Percentiles rank a stretch among this genome's conserved stretches.
Conservation (phyloP, 2,888 invertebrate species). For the Agapostemon virescens region DNA sequence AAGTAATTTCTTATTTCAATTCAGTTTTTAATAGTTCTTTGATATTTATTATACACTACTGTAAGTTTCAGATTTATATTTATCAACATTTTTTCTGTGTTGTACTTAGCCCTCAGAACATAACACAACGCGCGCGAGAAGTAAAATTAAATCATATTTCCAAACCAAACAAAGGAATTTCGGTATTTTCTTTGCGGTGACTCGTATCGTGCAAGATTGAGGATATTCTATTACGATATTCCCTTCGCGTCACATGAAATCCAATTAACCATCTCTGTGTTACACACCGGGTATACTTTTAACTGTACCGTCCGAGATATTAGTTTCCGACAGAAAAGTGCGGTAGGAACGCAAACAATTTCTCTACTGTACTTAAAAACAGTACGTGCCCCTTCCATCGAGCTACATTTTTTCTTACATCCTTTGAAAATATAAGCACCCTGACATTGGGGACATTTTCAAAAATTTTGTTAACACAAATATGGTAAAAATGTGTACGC, state of each 20-base stretch:
- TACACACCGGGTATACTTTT: neutral
- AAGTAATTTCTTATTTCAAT: neutral
- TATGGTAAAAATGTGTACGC: too few relatives aligned
- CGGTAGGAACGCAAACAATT: neutral
- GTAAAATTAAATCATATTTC: neutral
- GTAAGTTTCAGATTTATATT: neutral
- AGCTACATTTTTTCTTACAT: neutral
- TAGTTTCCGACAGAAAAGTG: neutral
- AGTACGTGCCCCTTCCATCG: neutral
- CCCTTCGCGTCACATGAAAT: neutral
- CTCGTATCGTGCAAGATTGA: neutral
- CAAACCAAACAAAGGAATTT: neutral
- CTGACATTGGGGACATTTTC: neutral
- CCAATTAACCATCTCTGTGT: slow-evolving; percentile 16
- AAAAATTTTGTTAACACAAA: neutral
- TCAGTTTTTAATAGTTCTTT: neutral
- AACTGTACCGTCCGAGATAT: slow-evolving; percentile 11
- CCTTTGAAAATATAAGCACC: neutral
- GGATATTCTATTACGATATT: neutral
- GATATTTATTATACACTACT: too few relatives aligned
- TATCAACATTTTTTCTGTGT: neutral
- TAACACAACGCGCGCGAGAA: neutral
- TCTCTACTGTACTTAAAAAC: neutral
- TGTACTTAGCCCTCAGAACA: neutral
- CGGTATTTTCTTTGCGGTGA: neutral